Evolutionary conservation across 2,113 vertebrate species (phyloP).

Genomic region (Tiliqua scincoides): DNA sequence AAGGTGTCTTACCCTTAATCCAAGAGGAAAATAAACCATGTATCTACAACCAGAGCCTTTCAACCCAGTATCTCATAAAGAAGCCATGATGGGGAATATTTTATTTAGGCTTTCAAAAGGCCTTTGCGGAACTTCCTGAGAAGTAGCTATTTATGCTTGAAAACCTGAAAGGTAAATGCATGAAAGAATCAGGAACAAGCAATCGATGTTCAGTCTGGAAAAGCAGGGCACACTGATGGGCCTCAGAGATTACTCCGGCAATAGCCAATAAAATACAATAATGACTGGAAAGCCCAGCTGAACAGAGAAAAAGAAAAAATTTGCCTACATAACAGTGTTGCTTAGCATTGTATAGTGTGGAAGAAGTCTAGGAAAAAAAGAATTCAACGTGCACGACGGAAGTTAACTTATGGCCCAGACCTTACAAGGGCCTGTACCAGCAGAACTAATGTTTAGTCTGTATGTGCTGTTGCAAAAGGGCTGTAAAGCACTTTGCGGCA

Average conservation of each 20-base stretch:
- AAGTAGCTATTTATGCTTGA: constrained; percentile 41
- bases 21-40: constrained; percentile 30
- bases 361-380: constrained; percentile 44
- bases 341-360: constrained; percentile 30
- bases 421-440: no score
- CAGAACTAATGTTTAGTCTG: no score
- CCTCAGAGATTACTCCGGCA: constrained; percentile 49
- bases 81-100: constrained; percentile 38
- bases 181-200: constrained; percentile 56
- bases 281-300: constrained; percentile 47
- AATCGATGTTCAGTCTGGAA: constrained; percentile 52
- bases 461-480: no score
- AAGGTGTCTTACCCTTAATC: constrained; percentile 36
- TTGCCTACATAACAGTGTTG: constrained; percentile 48
- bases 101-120: constrained; percentile 38
- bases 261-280: constrained; percentile 44
- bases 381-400: neutral
- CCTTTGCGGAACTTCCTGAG: constrained; percentile 45
- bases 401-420: neutral
- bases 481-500: no score
- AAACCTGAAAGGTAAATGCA: constrained; percentile 55
- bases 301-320: constrained; percentile 54
- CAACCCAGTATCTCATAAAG: constrained; percentile 51
- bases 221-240: constrained; percentile 41
- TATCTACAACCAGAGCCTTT: constrained; percentile 49